These are phyloP conservation scores for Notodonta ziczac DNA, from an alignment of 2,888 invertebrate species.

Conservation along the genomic window DNA sequence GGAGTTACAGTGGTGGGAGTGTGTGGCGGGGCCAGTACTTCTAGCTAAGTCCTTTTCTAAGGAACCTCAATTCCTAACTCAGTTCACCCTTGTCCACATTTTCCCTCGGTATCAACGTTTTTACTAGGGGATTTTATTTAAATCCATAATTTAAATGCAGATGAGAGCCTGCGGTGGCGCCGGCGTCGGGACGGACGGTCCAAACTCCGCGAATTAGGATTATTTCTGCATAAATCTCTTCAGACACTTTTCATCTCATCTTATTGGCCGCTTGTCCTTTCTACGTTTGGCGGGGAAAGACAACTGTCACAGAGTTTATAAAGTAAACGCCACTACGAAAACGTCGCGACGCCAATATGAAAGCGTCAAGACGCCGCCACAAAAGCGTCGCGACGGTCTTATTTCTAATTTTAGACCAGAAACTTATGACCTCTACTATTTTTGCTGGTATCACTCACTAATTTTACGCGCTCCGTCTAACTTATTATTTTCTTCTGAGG, in stretches of 20 bases:
- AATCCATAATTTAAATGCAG: slow-evolving; percentile 77
- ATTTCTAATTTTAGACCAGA: no score
- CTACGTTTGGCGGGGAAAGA: neutral
- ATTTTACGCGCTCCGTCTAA: no score
- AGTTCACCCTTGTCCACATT: slow-evolving; percentile 26
- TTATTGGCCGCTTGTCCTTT: neutral
- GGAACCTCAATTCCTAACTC: slow-evolving; percentile 21
- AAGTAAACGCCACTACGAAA: no score
- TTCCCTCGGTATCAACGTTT: slow-evolving; percentile 46
- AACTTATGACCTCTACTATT: no score
- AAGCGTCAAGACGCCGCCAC: no score
- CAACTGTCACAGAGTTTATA: neutral
- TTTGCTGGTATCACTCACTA: no score
- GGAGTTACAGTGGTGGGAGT: no score
- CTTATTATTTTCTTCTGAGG: no score
- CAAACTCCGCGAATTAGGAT: slow-evolving; percentile 43
- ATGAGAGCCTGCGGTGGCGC: slow-evolving; percentile 48
- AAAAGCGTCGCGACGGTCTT: no score
- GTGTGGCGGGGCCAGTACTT: no score
- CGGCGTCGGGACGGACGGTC: slow-evolving; percentile 14
- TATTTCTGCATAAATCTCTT: slow-evolving; percentile 44
- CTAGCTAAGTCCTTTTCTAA: neutral
- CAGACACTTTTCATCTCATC: slow-evolving; percentile 9
- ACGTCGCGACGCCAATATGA: no score
- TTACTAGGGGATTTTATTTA: slow-evolving; percentile 65